A percentile compares a stretch with the other conserved stretches of the same genome.
phyloP scores from a whole-genome alignment of 2,797 vertebrate genomes.

The Falco novaeseelandiae region DNA sequence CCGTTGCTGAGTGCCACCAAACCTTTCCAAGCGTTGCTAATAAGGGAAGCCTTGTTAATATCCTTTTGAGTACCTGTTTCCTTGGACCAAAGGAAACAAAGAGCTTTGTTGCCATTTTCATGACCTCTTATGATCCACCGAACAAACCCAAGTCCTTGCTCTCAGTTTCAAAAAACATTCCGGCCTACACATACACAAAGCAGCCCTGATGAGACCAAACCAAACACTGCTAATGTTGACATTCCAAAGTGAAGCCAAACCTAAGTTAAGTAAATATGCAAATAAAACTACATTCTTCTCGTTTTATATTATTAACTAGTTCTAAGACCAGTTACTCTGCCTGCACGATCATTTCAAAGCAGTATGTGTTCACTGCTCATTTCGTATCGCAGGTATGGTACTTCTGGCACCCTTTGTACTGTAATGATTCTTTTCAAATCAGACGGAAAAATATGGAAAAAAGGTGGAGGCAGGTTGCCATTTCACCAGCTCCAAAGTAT shows the following conservation, averaged over 20 bases:
- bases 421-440: neutral
- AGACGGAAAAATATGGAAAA: neutral
- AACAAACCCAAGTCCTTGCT: constrained; percentile 3
- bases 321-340: neutral
- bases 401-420: neutral
- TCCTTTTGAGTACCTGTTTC: neutral
- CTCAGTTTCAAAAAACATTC: constrained; percentile 4
- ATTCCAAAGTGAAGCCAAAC: constrained; percentile 48
- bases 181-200: neutral
- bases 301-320: neutral
- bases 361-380: neutral
- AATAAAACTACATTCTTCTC: constrained; percentile 26
- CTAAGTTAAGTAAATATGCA: constrained; percentile 34
- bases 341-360: neutral
- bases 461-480: neutral
- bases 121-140: neutral
- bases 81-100: neutral
- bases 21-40: neutral
- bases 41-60: neutral
- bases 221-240: constrained; percentile 22
- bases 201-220: constrained; percentile 35
- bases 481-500: neutral
- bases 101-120: neutral
- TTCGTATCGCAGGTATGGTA: neutral
- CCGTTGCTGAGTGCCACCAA: neutral